Evolutionary conservation across 1,140 invertebrate species (phyloP), one percentile per base, ranked within the genome.

Genomic region (Calosoma granatense): DNA sequence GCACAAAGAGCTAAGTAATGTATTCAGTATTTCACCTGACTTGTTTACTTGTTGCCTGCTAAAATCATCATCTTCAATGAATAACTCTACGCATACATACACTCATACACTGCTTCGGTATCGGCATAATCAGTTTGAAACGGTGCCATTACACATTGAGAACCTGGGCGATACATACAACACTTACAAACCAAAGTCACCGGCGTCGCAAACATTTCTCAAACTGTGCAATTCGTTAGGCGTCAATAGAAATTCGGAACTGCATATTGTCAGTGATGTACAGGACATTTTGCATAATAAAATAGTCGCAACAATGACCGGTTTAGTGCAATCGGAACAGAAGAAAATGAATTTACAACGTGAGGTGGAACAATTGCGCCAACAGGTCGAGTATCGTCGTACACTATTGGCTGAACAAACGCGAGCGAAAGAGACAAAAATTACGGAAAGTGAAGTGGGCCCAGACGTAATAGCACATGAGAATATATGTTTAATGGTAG

Each of bases 1-100:
- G 57, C 78, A 82, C 30, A 80, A 75, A 68, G 73, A 41, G 47
- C 20, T 56, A 1, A 17, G 20, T 15, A 20, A 20, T 2, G 22
- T 43, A 9, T 43, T 41, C 1, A 11, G 20, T 43, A 22, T 41
- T 21, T n/a, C 36, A 21, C 22, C 26, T 17, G 36, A 56, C 1
- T 20, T 56, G 20, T 56, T 47, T 47, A n/a, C 20, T 12, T 43
- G 17, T 21, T 41, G 36, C 15, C 2, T 41, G 17, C 20, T 56
- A 11, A 14, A 20, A 1, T 43, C 36, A 14, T 17, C 30, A 1
- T 20, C n/a, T 9, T 30, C 39, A 9, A 53, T 54, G 52, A 53
- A 22, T 53, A 56, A 21, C 43, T 41, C 51, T 54, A 30, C 22
- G 26, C 54, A 3, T 53, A 51, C 1, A 17, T 54, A 30, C 19